A percentile compares a stretch with the other conserved stretches of the same genome.
These are phyloP conservation scores for Dryoscopus gambensis DNA, from an alignment of 2,113 vertebrate species.

Conservation along the genomic window DNA sequence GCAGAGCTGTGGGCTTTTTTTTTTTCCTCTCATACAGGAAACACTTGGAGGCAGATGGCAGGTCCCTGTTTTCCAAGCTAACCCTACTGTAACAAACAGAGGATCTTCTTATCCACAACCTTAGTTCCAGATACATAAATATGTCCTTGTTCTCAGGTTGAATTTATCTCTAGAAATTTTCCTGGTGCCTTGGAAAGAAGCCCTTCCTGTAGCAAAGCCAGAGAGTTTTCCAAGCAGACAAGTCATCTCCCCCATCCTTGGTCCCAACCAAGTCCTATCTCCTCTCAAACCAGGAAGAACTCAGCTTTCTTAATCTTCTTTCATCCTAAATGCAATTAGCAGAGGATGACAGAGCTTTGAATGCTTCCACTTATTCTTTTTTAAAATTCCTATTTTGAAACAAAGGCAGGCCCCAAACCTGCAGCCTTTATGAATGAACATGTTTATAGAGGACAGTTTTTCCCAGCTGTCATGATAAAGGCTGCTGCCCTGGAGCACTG, in stretches of 20 bases:
- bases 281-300: background rate
- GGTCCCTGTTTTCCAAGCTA: background rate
- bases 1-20: background rate
- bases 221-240: background rate
- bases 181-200: background rate
- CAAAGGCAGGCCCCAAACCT: background rate
- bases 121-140: background rate
- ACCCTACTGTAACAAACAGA: background rate
- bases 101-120: background rate
- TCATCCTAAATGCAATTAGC: background rate
- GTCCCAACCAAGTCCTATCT: background rate
- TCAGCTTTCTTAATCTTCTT: background rate
- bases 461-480: background rate
- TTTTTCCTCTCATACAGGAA: background rate
- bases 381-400: background rate
- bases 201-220: background rate
- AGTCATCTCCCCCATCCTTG: background rate
- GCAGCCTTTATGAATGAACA: background rate
- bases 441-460: background rate
- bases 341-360: background rate
- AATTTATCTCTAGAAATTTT: background rate
- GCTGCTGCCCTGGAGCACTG: constrained; percentile 40
- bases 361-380: background rate
- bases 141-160: background rate
- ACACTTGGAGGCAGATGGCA: background rate